phyloP scores from a whole-genome alignment of 2,797 vertebrate genomes.

The Hephaestus fuliginosus region DNA sequence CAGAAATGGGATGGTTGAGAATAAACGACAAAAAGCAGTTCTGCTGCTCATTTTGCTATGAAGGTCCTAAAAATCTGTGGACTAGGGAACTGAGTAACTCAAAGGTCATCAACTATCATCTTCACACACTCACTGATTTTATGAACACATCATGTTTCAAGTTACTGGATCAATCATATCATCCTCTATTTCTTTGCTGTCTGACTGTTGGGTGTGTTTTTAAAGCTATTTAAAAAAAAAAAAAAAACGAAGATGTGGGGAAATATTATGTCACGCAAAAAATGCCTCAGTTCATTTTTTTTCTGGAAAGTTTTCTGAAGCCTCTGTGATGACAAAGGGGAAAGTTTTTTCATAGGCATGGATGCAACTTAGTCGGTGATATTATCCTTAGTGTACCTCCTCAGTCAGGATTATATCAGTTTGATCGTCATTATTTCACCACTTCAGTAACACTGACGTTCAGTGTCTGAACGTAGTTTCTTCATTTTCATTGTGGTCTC shows the following conservation, averaged over 20 bases:
- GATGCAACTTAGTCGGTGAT: not conserved
- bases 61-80: not conserved
- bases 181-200: not conserved
- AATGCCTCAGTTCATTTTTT: not conserved
- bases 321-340: no score
- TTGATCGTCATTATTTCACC: not conserved
- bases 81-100: not conserved
- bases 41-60: not conserved
- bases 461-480: not conserved
- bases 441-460: not conserved
- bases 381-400: not conserved
- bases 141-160: not conserved
- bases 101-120: constrained; percentile 18
- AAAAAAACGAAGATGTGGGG: not conserved
- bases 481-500: not conserved
- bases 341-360: not conserved
- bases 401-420: not conserved
- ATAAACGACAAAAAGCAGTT: not conserved
- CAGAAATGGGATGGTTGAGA: not conserved
- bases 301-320: no score
- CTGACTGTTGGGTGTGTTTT: not conserved
- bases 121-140: not conserved
- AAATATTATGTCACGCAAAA: not conserved
- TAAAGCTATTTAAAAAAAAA: not conserved
- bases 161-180: constrained; percentile 4